phyloP scores from a whole-genome alignment of 2,113 vertebrate species.

The Myanophis thanlyinensis region DNA sequence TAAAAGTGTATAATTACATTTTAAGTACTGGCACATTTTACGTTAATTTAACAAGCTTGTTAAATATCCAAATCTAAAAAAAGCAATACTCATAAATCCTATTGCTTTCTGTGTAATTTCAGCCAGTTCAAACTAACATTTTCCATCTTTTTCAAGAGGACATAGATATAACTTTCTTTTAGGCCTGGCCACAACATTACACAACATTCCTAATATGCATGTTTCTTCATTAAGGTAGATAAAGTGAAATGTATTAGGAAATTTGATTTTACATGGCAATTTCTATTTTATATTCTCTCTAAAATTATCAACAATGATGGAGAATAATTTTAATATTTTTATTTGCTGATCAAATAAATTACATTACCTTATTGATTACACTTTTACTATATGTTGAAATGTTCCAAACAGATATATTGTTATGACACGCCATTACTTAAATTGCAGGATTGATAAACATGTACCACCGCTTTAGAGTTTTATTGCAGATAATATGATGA shows the following conservation, averaged over 20 bases:
- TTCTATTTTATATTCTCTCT: conserved; percentile 14
- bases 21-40: neutral
- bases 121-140: neutral
- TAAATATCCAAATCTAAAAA: neutral
- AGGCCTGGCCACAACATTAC: neutral
- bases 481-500: neutral
- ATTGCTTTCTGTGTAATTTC: neutral
- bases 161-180: neutral
- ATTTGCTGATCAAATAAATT: neutral
- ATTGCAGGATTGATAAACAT: conserved; percentile 1
- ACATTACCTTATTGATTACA: conserved; percentile 5
- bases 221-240: neutral
- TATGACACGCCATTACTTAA: conserved; percentile 3
- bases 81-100: neutral
- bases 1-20: neutral
- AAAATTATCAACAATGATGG: neutral
- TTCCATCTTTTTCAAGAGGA: neutral
- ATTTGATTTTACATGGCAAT: neutral
- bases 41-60: neutral
- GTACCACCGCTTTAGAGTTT: neutral
- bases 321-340: neutral
- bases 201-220: neutral
- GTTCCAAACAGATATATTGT: conserved; percentile 11
- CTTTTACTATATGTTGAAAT: conserved; percentile 1
- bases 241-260: neutral